These are phyloP conservation scores for Masticophis lateralis DNA, from an alignment of 2,797 vertebrate species.

Conservation along the genomic window DNA sequence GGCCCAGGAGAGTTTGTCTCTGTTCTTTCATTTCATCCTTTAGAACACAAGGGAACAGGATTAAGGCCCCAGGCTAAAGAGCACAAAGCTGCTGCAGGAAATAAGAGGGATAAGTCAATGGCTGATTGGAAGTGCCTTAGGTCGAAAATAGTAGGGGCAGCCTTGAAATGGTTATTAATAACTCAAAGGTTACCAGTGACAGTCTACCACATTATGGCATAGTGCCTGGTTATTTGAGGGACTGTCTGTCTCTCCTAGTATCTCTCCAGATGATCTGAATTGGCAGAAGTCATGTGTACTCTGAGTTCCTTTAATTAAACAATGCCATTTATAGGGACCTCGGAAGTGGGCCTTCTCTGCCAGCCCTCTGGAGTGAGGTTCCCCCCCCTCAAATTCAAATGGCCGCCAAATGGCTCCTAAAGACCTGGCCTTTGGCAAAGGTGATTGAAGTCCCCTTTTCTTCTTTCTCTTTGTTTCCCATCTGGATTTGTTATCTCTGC, in stretches of 20 bases:
- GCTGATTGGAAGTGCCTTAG: neutral
- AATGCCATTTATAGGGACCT: neutral
- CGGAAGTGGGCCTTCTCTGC: neutral
- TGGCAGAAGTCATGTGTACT: neutral
- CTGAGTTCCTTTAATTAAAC: neutral
- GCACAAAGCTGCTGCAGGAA: neutral
- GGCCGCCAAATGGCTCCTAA: neutral
- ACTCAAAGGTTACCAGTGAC: neutral
- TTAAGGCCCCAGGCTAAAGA: neutral
- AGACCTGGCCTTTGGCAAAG: neutral
- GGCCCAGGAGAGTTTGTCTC: neutral
- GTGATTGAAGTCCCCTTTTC: neutral
- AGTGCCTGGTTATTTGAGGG: neutral
- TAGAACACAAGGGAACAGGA: neutral
- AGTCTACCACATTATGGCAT: neutral
- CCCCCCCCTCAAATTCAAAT: neutral
- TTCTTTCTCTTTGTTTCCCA: neutral
- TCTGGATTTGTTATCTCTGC: neutral
- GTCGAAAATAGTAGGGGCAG: neutral
- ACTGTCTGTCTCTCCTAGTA: neutral
- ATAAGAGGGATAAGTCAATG: neutral
- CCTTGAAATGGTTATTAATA: neutral
- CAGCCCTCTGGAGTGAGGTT: neutral
- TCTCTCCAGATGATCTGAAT: neutral
- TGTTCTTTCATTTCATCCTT: neutral